Percentiles rank a stretch among this genome's conserved stretches.
These are phyloP conservation scores for Tiaroga cobitis DNA, from an alignment of 2,797 vertebrate genomes.

Conservation along the genomic window DNA sequence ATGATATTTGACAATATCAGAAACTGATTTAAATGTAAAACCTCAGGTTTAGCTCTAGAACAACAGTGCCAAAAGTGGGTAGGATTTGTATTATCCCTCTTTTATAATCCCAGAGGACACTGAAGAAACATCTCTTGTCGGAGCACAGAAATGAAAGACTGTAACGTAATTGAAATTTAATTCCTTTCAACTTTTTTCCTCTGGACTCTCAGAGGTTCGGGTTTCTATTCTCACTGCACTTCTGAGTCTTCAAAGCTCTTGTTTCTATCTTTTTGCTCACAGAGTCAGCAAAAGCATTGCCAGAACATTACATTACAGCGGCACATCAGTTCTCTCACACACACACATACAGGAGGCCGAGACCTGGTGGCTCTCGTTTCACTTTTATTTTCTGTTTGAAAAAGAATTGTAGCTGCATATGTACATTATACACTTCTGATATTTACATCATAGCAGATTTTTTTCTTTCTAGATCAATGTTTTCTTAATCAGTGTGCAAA, in stretches of 20 bases:
- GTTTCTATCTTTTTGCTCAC: slow-evolving; percentile 43
- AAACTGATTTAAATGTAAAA: slow-evolving; percentile 49
- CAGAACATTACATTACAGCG: slow-evolving; percentile 29
- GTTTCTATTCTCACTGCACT: slow-evolving; percentile 27
- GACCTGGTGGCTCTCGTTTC: slow-evolving; percentile 31
- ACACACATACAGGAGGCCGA: slow-evolving; percentile 1
- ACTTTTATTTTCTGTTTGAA: slow-evolving; percentile 50
- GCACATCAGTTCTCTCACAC: slow-evolving; percentile 24
- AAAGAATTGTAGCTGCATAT: slow-evolving; percentile 47
- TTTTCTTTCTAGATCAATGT: slow-evolving; percentile 26
- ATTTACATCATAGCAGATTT: slow-evolving; percentile 56
- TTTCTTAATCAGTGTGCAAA: slow-evolving; percentile 54
- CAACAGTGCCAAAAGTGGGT: slow-evolving; percentile 33
- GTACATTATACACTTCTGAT: slow-evolving; percentile 53
- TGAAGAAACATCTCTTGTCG: slow-evolving; percentile 37
- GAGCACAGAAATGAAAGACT: slow-evolving; percentile 41
- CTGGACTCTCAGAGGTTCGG: slow-evolving; percentile 19
- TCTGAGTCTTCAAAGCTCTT: slow-evolving; percentile 35
- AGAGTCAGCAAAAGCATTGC: slow-evolving; percentile 40
- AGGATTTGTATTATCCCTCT: slow-evolving; percentile 41
- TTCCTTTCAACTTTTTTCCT: slow-evolving; percentile 23
- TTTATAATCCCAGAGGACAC: slow-evolving; percentile 46
- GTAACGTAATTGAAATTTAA: slow-evolving; percentile 44
- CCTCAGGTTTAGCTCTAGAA: slow-evolving; percentile 45
- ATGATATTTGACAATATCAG: slow-evolving; percentile 17